Percentiles rank a stretch among this genome's conserved stretches.
Evolutionary conservation across 2,797 vertebrate species (phyloP).

Genomic region (Cossypha dichroa): DNA sequence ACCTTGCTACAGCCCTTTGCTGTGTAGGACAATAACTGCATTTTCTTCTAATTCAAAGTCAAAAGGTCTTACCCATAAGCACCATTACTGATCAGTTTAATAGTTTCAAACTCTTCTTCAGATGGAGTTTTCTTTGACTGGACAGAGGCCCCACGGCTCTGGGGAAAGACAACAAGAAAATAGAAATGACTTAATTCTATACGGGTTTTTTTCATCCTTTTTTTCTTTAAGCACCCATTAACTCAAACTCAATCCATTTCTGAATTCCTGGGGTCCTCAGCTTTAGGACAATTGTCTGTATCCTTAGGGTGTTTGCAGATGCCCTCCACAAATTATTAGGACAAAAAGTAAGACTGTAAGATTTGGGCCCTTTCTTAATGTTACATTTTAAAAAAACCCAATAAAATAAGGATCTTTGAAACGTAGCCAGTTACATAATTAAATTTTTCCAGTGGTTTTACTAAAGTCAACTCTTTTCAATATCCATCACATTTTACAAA

Average conservation of each 20-base stretch:
- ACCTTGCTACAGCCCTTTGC: background rate
- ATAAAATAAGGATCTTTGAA: background rate
- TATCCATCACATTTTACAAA: background rate
- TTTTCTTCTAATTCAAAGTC: background rate
- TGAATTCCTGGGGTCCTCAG: background rate
- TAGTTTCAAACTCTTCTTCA: conserved; percentile 95
- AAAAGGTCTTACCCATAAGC: conserved; percentile 88
- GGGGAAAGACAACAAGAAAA: conserved; percentile 11
- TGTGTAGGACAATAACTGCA: background rate
- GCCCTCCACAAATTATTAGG: background rate
- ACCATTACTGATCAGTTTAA: conserved; percentile 97
- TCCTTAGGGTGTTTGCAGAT: background rate
- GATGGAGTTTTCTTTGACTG: conserved; percentile 86
- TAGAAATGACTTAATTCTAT: background rate
- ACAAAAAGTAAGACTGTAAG: background rate
- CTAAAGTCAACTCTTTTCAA: background rate
- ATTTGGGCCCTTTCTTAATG: background rate
- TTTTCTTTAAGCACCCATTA: background rate
- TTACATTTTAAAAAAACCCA: background rate
- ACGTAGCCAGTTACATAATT: background rate
- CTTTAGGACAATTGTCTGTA: background rate
- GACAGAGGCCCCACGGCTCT: conserved; percentile 81
- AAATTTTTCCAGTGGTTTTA: background rate
- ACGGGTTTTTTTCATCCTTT: background rate
- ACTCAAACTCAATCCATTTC: background rate